Evolutionary conservation across 1,140 invertebrate species (phyloP), one percentile per base, ranked within the genome.

Genomic region (Drosophila persimilis): DNA sequence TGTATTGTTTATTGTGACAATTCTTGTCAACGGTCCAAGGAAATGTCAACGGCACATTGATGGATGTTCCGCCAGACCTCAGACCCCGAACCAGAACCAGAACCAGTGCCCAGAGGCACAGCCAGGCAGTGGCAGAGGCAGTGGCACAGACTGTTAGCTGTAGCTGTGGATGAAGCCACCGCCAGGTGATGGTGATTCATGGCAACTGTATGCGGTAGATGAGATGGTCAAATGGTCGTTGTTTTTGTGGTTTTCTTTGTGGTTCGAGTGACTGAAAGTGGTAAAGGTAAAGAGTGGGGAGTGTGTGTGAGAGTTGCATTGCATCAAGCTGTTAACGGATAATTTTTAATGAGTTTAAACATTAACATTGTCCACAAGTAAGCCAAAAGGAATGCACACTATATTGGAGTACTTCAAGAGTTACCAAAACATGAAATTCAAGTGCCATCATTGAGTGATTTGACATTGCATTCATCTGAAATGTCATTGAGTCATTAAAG

Each of bases 1-100:
- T 85, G 81, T 86, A 86, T 86, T 86, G 81, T 86, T 86, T 86
- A 86, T 86, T 86, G 81, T 86, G 81, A 86, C 81, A 86, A 86
- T 86, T 86, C 83, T 86, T 86, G 81, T 86, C 81, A 86, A 80
- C 81, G 79, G 70, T 73, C 73, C 74, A 81, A 73, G 81, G 83
- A 81, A 86, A 86, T 86, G 81, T 86, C 81, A 86, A 86, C 81
- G 81, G 83, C 83, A 86, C 81, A 86, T 86, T 86, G 81, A 86
- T 86, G 81, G 77, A 86, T 86, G 81, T 86, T 85, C 73, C 73
- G 75, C 80, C 67, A 77, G 58, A 46, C 35, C 59, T 47, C 73
- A 22, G 48, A 44, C 9, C 48, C 59, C 35, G 54, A 20, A 43
- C 6, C 35, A 35, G 24, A 46, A 48, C 11, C 43, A 53, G 11